Evolutionary conservation across 2,888 invertebrate species (phyloP).

Genomic region (Autographa pulchrina): DNA sequence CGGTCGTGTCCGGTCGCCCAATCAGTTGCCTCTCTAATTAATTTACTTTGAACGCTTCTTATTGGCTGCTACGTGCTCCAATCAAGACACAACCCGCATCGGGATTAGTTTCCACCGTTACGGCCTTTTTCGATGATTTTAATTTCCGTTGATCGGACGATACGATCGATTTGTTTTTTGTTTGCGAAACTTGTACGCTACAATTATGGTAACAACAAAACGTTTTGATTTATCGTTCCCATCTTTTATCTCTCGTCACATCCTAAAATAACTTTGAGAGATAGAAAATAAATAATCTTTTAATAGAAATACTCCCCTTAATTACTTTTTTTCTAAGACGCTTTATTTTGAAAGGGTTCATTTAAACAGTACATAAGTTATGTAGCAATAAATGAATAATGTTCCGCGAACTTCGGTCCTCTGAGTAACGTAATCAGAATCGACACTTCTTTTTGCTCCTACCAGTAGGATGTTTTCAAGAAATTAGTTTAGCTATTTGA

Average conservation of each 20-base stretch:
- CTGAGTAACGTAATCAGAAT: not conserved
- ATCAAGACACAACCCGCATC: constrained; percentile 51
- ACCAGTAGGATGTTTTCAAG: constrained; percentile 25
- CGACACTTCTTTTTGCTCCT: constrained; percentile 19
- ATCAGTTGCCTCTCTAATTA: constrained; percentile 54
- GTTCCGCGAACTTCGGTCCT: not conserved
- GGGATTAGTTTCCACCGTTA: constrained; percentile 37
- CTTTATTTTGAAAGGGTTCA: not conserved
- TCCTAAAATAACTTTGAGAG: not conserved
- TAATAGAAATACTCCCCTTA: not conserved
- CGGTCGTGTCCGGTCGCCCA: constrained; percentile 52
- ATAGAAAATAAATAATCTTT: not conserved
- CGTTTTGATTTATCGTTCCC: constrained; percentile 2
- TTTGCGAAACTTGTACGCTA: not conserved
- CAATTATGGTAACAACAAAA: constrained; percentile 19
- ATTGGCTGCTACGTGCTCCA: constrained; percentile 57
- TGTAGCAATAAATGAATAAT: not conserved
- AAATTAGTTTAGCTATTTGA: constrained; percentile 43
- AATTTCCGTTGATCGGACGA: constrained; percentile 48
- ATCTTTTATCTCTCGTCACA: not conserved
- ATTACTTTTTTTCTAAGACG: constrained; percentile 1
- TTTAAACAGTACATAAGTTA: not conserved
- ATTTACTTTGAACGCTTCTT: constrained; percentile 56
- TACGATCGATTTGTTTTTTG: constrained; percentile 24
- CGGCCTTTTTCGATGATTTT: constrained; percentile 46